Percentiles rank a stretch among this genome's conserved stretches.
These are phyloP conservation scores for Brienomyrus longianalis DNA, from an alignment of 2,113 vertebrate genomes.

Conservation along the genomic window DNA sequence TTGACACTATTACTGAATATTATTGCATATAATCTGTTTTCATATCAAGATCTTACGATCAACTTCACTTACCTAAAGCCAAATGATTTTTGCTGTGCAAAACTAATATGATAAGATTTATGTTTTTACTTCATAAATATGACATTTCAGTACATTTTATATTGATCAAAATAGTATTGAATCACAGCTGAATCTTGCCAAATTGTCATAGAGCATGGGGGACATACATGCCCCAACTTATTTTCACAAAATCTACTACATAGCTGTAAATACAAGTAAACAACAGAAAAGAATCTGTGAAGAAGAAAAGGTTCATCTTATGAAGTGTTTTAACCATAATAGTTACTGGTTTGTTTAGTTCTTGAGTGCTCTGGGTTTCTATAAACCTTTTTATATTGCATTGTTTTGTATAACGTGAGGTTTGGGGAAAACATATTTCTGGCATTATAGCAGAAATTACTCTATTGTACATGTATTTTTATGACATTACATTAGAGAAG, in stretches of 20 bases:
- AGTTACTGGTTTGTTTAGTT: neutral
- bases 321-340: neutral
- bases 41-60: neutral
- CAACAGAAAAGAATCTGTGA: neutral
- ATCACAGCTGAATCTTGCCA: neutral
- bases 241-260: neutral
- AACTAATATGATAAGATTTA: neutral
- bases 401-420: neutral
- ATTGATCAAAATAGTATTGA: neutral
- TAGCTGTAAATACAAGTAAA: neutral
- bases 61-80: neutral
- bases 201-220: neutral
- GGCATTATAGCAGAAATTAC: neutral
- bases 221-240: neutral
- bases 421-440: neutral
- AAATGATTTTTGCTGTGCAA: neutral
- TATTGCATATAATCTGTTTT: neutral
- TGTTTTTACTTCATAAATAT: neutral
- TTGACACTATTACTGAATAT: neutral
- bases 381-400: neutral
- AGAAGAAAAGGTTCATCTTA: neutral
- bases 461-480: neutral
- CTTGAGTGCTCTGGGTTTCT: neutral
- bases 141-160: neutral
- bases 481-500: neutral